Evolutionary conservation across 2,113 vertebrate genomes (phyloP).

Genomic region (Nycticryphes semicollaris): DNA sequence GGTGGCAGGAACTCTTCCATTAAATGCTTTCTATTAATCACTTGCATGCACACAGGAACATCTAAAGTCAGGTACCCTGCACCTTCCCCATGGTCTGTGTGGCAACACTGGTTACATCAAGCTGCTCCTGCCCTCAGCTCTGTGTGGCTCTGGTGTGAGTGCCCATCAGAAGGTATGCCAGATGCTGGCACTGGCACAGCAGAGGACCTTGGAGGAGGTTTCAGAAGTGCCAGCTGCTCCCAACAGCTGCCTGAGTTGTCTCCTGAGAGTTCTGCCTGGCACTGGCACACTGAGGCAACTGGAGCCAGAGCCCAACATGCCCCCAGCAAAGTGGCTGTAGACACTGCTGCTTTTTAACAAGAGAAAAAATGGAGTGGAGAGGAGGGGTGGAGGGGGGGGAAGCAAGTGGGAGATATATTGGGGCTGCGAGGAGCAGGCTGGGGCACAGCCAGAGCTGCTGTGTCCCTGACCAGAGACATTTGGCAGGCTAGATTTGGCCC

Average conservation of each 20-base stretch:
- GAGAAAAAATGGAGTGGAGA: neutral
- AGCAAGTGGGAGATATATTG: accelerated
- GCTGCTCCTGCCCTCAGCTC: too few relatives aligned
- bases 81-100: too few relatives aligned
- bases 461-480: accelerated
- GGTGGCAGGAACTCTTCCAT: neutral
- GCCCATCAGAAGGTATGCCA: too few relatives aligned
- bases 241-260: accelerated
- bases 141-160: too few relatives aligned
- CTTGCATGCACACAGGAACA: neutral
- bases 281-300: accelerated
- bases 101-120: too few relatives aligned
- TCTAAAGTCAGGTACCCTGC: too few relatives aligned
- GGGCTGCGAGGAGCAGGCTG: neutral
- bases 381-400: accelerated
- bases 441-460: neutral
- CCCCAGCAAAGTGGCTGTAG: accelerated
- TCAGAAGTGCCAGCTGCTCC: neutral
- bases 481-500: neutral
- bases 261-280: neutral
- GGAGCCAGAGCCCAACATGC: neutral
- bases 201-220: neutral
- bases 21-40: neutral
- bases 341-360: accelerated
- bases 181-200: neutral